Evolutionary conservation across 2,113 vertebrate species (phyloP).

Genomic region (Eubucco bourcierii): DNA sequence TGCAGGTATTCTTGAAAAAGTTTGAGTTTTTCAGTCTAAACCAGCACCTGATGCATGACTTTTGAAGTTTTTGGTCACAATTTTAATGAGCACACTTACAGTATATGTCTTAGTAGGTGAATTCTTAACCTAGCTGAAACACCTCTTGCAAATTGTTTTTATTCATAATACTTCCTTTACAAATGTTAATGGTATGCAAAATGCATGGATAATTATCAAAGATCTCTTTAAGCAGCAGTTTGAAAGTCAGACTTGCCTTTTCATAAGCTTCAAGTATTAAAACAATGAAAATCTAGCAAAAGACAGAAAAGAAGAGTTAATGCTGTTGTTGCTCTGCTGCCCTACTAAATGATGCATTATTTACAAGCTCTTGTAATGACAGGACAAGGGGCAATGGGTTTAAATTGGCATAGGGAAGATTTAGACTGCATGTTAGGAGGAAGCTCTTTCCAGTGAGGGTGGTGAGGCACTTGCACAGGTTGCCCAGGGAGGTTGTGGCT

Average conservation of each 20-base stretch:
- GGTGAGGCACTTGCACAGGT: too few relatives aligned
- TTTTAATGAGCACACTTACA: background rate
- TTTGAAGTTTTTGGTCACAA: background rate
- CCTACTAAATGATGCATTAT: background rate
- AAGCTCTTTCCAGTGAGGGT: too few relatives aligned
- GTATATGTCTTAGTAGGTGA: background rate
- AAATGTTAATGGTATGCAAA: background rate
- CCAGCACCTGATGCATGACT: background rate
- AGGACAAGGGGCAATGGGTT: too few relatives aligned
- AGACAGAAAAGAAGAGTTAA: background rate
- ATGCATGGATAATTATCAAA: background rate
- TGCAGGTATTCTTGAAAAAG: background rate
- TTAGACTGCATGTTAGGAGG: too few relatives aligned
- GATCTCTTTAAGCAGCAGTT: background rate
- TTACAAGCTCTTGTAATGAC: too few relatives aligned
- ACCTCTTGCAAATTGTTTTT: background rate
- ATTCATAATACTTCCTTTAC: background rate
- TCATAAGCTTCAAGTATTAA: background rate
- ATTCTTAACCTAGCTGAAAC: background rate
- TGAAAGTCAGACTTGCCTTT: background rate
- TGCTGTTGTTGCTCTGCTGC: background rate
- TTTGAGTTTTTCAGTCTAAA: background rate
- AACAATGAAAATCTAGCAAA: background rate
- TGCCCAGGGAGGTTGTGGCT: too few relatives aligned
- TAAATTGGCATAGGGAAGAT: too few relatives aligned